Conservation (phyloP, 2,888 invertebrate species). For the Sericinus montela region DNA sequence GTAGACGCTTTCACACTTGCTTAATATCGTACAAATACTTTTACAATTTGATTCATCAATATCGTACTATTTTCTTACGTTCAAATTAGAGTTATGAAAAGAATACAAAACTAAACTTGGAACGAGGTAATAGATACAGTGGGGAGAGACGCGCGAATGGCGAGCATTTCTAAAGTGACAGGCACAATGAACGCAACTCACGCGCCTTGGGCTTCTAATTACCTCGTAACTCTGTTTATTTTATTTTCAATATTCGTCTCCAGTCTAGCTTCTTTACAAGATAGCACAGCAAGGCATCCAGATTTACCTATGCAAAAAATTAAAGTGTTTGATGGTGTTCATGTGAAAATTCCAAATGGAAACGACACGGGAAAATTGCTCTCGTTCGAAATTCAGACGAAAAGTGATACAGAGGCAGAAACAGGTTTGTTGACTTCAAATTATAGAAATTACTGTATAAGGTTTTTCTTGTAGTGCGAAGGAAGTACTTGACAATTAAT, state of each 20-base stretch:
- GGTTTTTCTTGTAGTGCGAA: no score
- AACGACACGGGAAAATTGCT: slow-evolving; percentile 44
- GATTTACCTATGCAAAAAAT: slow-evolving; percentile 32
- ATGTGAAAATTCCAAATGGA: slow-evolving; percentile 47
- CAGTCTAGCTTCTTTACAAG: slow-evolving; percentile 32
- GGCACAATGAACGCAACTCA: slow-evolving; percentile 56
- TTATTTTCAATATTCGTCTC: slow-evolving; percentile 21
- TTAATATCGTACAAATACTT: no score
- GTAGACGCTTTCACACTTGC: no score
- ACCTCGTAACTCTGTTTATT: slow-evolving; percentile 27
- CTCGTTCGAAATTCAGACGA: slow-evolving; percentile 55
- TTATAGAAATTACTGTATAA: no score
- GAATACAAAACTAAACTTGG: slow-evolving; percentile 8
- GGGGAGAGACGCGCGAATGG: slow-evolving; percentile 30
- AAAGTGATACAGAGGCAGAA: slow-evolving; percentile 33
- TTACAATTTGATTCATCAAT: no score
- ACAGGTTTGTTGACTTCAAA: slow-evolving; percentile 41
- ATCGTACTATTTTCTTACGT: no score
- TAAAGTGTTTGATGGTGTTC: slow-evolving; percentile 56
- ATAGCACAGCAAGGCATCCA: slow-evolving; percentile 10
- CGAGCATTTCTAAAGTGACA: slow-evolving; percentile 39
- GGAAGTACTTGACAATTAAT: no score
- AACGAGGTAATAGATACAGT: slow-evolving; percentile 13
- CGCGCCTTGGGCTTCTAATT: slow-evolving; percentile 28
- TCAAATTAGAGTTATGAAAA: background rate